Evolutionary conservation across 2,113 vertebrate genomes (phyloP), one percentile per base, ranked within the genome.

Genomic region (Tiliqua scincoides): DNA sequence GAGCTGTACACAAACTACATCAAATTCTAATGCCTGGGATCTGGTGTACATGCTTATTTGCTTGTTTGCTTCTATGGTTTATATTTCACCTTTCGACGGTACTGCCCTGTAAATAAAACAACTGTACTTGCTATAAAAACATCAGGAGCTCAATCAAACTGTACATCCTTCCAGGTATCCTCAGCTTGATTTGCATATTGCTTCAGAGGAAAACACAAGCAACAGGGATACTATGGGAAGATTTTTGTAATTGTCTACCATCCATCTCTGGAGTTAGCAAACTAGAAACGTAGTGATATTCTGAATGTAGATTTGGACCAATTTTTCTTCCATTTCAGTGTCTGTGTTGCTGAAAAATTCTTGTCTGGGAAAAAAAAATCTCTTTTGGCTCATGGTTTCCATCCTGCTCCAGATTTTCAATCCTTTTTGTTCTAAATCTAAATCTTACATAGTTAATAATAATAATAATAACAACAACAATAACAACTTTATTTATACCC

Each of bases 171-270:
- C 43, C 43, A 48, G 43, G 43, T 48, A 48, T 48, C 43, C 43
- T 48, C 43, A 48, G 43, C 4, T 8, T 48, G 15, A 52, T 23
- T 52, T 74, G 43, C 91, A 86, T 54, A 57, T 75, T 20, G 23
- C 81, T 91, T 83, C 91, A 87, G 59, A 79, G 59, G 37, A 78
- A 62, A 54, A 77, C 87, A 48, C 23, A 48, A 27, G 25, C 27
- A 74, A 18, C 35, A 15, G 4, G 48, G 43, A 43, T 48, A 74
- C 30, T 17, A 43, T 27, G 48, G 72, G 35, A 35, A 74, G 43
- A 74, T 43, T 27, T n/a, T 25, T 48, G 25, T 15, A 27, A 25
- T 27, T 23, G 20, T 48, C 11, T 74, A 17, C 40, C 43, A 74
- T 65, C 14, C 11, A 30, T 74, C 48, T 74, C 72, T 48, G 25